Percentiles rank a stretch among this genome's conserved stretches.
These are phyloP conservation scores for Sturnus vulgaris DNA, from an alignment of 2,113 vertebrate species.

Conservation along the genomic window DNA sequence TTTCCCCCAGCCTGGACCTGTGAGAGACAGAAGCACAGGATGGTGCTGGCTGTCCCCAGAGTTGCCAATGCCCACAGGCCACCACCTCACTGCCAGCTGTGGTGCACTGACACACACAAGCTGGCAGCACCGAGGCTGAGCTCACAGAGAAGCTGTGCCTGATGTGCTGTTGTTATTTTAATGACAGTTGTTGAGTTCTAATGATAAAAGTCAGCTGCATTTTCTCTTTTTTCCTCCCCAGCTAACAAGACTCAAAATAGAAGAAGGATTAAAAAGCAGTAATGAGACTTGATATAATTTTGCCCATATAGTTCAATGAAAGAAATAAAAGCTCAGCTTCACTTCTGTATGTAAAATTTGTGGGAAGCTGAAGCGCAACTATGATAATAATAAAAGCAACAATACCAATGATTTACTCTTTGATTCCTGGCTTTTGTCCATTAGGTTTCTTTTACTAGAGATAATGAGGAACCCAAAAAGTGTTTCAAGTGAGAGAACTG, in stretches of 20 bases:
- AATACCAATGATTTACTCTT: neutral
- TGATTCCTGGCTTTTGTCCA: neutral
- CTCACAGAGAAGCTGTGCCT: neutral
- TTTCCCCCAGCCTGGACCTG: neutral
- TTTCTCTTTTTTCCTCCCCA: slow-evolving; percentile 6
- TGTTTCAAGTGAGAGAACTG: neutral
- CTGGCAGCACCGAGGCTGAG: neutral
- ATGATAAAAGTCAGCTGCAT: neutral
- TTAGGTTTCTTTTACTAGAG: neutral
- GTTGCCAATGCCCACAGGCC: neutral
- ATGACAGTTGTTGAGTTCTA: slow-evolving; percentile 33
- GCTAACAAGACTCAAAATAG: neutral
- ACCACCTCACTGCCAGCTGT: neutral
- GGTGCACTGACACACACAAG: neutral
- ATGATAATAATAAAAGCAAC: neutral
- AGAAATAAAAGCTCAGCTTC: neutral
- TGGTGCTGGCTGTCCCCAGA: neutral
- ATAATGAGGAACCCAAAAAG: neutral
- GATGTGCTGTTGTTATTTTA: slow-evolving; percentile 35
- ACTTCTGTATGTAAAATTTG: neutral
- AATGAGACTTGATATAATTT: neutral
- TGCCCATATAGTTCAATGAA: neutral
- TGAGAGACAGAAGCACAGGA: neutral
- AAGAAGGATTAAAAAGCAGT: neutral
- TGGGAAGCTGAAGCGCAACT: neutral